Evolutionary conservation across 2,888 invertebrate species (phyloP).

Genomic region (Tipula lateralis): DNA sequence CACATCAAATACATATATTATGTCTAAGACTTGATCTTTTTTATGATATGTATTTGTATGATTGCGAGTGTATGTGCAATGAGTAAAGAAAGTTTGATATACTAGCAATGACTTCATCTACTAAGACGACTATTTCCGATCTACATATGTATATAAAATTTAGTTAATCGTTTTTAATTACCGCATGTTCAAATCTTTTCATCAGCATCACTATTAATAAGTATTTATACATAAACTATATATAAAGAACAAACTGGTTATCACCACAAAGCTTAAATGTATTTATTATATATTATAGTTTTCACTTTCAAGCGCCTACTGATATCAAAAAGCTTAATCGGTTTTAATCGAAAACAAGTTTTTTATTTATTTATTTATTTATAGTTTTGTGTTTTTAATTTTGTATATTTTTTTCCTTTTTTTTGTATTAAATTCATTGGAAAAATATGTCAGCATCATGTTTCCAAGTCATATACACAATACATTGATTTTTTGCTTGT

Average conservation of each 20-base stretch:
- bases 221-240: neutral
- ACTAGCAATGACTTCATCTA: slow-evolving; percentile 1
- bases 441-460: neutral
- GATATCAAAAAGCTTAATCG: neutral
- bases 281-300: neutral
- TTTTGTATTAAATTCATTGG: neutral
- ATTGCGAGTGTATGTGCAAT: neutral
- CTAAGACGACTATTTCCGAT: neutral
- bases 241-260: neutral
- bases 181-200: neutral
- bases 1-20: neutral
- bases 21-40: neutral
- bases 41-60: neutral
- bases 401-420: neutral
- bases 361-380: neutral
- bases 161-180: neutral
- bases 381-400: neutral
- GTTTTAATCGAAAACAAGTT: slow-evolving; percentile 7
- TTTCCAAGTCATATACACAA: neutral
- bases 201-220: neutral
- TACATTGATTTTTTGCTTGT: neutral
- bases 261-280: neutral
- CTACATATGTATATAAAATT: neutral
- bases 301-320: slow-evolving; percentile 24
- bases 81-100: neutral